Percentiles rank a stretch among this genome's conserved stretches.
Evolutionary conservation across 2,888 invertebrate species (phyloP).

Genomic region (Quadriops clusia): DNA sequence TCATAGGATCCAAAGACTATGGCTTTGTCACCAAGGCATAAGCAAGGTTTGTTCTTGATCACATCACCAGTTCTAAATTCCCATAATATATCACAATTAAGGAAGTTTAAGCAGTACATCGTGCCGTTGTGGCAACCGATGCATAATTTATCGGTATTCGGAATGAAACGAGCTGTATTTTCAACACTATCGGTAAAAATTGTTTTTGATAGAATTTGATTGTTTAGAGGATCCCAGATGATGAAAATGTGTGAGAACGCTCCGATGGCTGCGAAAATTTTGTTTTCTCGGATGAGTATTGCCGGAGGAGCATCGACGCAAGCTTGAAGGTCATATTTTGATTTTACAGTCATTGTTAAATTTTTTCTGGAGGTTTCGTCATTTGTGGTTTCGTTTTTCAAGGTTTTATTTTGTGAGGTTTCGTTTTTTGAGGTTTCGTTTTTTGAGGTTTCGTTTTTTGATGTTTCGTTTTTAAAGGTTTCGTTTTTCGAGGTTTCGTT

Average conservation of each 20-base stretch:
- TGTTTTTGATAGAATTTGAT: constrained; percentile 39
- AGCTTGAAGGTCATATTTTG: constrained; percentile 56
- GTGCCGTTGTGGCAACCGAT: constrained; percentile 70
- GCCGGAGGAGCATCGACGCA: constrained; percentile 75
- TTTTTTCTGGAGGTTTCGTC: no score
- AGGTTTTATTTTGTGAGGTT: no score
- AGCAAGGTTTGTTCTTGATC: constrained; percentile 52
- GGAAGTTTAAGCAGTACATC: constrained; percentile 51
- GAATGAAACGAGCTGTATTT: constrained; percentile 37
- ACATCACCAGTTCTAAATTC: constrained; percentile 45
- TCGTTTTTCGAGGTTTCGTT: no score
- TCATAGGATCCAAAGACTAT: constrained; percentile 65
- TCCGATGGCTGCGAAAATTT: constrained; percentile 43
- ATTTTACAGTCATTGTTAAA: constrained; percentile 26
- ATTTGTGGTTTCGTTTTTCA: no score
- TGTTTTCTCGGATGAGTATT: constrained; percentile 33
- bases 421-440: no score
- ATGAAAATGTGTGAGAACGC: constrained; percentile 64
- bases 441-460: no score
- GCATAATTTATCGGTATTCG: constrained; percentile 40
- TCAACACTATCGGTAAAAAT: constrained; percentile 60
- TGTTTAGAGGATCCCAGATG: constrained; percentile 45
- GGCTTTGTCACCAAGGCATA: constrained; percentile 31
- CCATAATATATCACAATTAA: constrained; percentile 48
- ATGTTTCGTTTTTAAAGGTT: no score